A percentile compares a stretch with the other conserved stretches of the same genome.
Evolutionary conservation across 1,140 invertebrate species (phyloP).

Genomic region (Scaptodrosophila lebanonensis): DNA sequence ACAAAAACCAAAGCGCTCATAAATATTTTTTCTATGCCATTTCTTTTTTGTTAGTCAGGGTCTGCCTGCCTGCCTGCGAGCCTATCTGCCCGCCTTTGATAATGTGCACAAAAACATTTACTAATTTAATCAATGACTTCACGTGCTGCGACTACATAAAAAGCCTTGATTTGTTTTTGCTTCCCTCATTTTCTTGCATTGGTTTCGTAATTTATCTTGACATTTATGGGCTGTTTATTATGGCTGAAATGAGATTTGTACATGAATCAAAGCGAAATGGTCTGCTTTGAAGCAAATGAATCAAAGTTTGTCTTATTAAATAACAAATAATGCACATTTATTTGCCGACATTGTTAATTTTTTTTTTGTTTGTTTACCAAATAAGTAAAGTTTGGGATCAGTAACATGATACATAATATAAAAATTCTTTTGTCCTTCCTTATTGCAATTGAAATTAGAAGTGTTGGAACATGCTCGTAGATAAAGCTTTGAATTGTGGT

Average conservation of each 20-base stretch:
- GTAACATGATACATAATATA: too few relatives aligned
- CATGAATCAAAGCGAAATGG: conserved; percentile 28
- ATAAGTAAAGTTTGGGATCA: too few relatives aligned
- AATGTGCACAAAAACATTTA: conserved; percentile 33
- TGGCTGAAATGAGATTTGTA: conserved; percentile 47
- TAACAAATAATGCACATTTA: too few relatives aligned
- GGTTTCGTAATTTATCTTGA: conserved; percentile 59
- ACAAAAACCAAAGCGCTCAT: conserved; percentile 37
- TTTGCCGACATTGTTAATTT: too few relatives aligned
- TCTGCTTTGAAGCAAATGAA: too few relatives aligned
- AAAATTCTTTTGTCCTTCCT: too few relatives aligned
- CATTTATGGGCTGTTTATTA: conserved; percentile 61
- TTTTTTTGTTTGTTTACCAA: too few relatives aligned
- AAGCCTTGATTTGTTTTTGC: conserved; percentile 10
- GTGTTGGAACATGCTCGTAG: too few relatives aligned
- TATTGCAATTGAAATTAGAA: too few relatives aligned
- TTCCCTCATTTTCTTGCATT: conserved; percentile 29
- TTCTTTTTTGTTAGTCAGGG: conserved; percentile 23
- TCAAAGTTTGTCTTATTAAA: conserved; percentile 23
- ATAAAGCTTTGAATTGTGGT: too few relatives aligned
- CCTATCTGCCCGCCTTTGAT: conserved; percentile 53
- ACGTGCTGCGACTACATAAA: conserved; percentile 72
- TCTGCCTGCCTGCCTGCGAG: too few relatives aligned
- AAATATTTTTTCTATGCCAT: conserved; percentile 68
- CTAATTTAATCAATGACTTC: conserved; percentile 72